These are phyloP conservation scores for Terebella lapidaria DNA, from an alignment of 2,888 invertebrate species.

Conservation along the genomic window DNA sequence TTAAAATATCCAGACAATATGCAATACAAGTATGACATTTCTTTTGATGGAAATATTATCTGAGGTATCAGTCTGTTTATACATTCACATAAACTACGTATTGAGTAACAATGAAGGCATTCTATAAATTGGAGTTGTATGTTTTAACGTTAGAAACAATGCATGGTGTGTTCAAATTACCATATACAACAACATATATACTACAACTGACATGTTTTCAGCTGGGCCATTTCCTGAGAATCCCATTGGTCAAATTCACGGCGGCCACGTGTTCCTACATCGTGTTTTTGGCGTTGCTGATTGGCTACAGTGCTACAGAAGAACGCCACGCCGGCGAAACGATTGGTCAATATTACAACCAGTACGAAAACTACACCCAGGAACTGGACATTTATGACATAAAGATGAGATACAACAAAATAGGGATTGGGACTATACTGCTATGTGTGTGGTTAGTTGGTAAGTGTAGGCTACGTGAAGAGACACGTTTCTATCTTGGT, in stretches of 20 bases:
- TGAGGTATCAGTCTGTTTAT: no score
- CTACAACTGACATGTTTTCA: no score
- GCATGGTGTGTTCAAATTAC: no score
- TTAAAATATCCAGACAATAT: no score
- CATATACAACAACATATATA: no score
- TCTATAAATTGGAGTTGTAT: no score
- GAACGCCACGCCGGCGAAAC: not conserved
- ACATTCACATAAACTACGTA: no score
- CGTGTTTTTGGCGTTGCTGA: conserved; percentile 12
- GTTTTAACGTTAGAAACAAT: no score
- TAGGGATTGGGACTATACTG: not conserved
- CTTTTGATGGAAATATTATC: no score
- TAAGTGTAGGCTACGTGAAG: not conserved
- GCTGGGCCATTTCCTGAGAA: conserved; percentile 12
- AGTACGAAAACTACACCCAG: not conserved
- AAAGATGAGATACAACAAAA: not conserved
- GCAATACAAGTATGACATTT: no score
- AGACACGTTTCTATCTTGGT: not conserved
- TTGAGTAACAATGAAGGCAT: no score
- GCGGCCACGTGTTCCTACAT: conserved; percentile 9
- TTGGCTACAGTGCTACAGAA: conserved; percentile 5
- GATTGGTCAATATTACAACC: not conserved
- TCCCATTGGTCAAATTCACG: conserved; percentile 16
- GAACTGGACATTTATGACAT: not conserved
- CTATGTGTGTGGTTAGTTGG: not conserved